Evolutionary conservation across 2,888 invertebrate genomes (phyloP).

Genomic region (Spilarctia lutea): DNA sequence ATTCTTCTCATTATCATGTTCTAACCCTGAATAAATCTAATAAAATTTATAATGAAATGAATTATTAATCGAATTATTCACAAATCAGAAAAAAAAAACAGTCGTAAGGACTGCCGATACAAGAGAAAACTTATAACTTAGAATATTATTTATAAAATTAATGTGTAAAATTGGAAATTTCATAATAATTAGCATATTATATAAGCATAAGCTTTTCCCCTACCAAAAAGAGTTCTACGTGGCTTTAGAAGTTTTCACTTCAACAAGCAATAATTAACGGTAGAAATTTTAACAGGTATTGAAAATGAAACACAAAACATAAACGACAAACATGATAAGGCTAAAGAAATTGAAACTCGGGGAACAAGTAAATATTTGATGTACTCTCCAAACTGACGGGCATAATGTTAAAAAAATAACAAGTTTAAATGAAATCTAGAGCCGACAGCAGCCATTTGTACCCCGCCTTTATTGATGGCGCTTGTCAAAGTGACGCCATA

Average conservation of each 20-base stretch:
- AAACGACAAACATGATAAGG: not conserved
- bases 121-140: too few relatives aligned
- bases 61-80: not conserved
- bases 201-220: too few relatives aligned
- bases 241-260: too few relatives aligned
- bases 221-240: too few relatives aligned
- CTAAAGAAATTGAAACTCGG: not conserved
- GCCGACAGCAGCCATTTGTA: slow-evolving; percentile 66
- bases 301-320: not conserved
- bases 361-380: slow-evolving; percentile 1
- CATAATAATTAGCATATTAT: too few relatives aligned
- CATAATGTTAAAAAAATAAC: slow-evolving; percentile 30
- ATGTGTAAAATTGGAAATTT: too few relatives aligned
- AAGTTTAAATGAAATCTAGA: slow-evolving; percentile 49
- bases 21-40: too few relatives aligned
- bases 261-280: too few relatives aligned
- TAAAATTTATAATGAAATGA: too few relatives aligned
- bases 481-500: slow-evolving; percentile 64
- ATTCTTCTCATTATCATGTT: too few relatives aligned
- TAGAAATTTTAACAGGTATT: not conserved
- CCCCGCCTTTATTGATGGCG: slow-evolving; percentile 65
- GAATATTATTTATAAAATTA: too few relatives aligned
- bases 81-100: not conserved
- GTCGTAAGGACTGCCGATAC: too few relatives aligned
- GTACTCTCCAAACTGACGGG: slow-evolving; percentile 7